Base-by-base conservation (phyloP, 2,797 vertebrate species). In the Anguilla pacifica region DNA sequence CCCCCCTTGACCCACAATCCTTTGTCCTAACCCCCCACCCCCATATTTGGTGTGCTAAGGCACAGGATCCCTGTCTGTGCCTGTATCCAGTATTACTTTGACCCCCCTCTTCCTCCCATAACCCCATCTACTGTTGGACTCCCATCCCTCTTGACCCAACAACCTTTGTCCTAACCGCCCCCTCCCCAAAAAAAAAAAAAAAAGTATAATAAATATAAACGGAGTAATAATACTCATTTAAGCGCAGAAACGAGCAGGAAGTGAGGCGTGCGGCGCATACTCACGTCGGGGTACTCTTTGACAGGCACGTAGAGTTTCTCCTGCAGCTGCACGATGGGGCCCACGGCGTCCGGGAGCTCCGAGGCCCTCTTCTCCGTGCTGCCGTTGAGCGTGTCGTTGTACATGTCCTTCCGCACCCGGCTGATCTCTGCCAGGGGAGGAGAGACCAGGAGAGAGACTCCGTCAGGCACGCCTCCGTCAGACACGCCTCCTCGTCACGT, bases 351-450 rank as follows among this genome's bases (percentile, higher is more conserved):
- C 0, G 99, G 99, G 89, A 99, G 95, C 91, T 99, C 98, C 89
- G 98, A 96, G 95, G 97, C 98, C 94, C 97, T 97, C 90, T 97
- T 98, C 93, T 99, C 98, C 92, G 98, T 97, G 88, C 97, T 97
- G 93, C 98, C 98, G 91, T 98, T 99, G 94, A 99, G 93, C 9
- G 98, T 99, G 96, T 99, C 99, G 89, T 99, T 99, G 97, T 99
- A 99, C 99, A 99, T 99, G 97, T 99, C 98, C 95, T 99, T 99
- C 94, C 99, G 97, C 95, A 99, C 99, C 96, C 99, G 96, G 96
- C 99, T 98, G 93, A 99, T 99, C 94, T 99, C 98, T 99, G 96
- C 90, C 92, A 91, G 88, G 88, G 83, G n/a, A n/a, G n/a, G n/a
- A n/a, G n/a, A n/a, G n/a, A n/a, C n/a, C n/a, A n/a, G 39, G 94